Evolutionary conservation across 2,113 vertebrate genomes (phyloP).

Genomic region (Choloepus hoffmanni): DNA sequence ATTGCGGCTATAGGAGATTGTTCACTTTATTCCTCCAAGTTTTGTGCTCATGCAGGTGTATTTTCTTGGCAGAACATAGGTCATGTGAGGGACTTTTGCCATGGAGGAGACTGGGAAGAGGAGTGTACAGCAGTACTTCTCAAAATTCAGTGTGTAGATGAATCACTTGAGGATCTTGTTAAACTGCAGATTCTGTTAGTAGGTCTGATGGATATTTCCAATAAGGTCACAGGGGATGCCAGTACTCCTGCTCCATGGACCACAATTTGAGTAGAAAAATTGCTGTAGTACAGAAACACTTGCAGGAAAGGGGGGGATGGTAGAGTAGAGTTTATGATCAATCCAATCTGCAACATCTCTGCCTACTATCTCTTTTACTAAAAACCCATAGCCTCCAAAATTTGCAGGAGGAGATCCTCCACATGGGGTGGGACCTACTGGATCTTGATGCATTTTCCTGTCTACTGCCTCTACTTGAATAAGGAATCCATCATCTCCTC

Average conservation of each 20-base stretch:
- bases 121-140: not conserved
- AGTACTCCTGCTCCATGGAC: not conserved
- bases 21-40: constrained; percentile 54
- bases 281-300: not conserved
- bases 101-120: not conserved
- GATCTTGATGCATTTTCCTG: not conserved
- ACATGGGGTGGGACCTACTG: not conserved
- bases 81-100: not conserved
- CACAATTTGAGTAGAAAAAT: not conserved
- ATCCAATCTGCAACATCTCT: not conserved
- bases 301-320: not conserved
- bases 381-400: not conserved
- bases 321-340: not conserved
- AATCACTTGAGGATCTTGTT: not conserved
- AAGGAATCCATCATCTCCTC: not conserved
- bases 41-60: not conserved
- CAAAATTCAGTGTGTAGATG: not conserved
- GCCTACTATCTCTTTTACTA: not conserved
- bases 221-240: not conserved
- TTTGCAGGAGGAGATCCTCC: constrained; percentile 14
- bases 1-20: not conserved
- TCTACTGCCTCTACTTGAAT: constrained; percentile 2
- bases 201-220: not conserved
- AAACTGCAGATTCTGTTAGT: constrained; percentile 8
- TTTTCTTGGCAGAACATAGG: constrained; percentile 29